A percentile compares a stretch with the other conserved stretches of the same genome.
These are phyloP conservation scores for Cardiocondyla obscurior DNA, from an alignment of 1,140 invertebrate species.

Conservation along the genomic window DNA sequence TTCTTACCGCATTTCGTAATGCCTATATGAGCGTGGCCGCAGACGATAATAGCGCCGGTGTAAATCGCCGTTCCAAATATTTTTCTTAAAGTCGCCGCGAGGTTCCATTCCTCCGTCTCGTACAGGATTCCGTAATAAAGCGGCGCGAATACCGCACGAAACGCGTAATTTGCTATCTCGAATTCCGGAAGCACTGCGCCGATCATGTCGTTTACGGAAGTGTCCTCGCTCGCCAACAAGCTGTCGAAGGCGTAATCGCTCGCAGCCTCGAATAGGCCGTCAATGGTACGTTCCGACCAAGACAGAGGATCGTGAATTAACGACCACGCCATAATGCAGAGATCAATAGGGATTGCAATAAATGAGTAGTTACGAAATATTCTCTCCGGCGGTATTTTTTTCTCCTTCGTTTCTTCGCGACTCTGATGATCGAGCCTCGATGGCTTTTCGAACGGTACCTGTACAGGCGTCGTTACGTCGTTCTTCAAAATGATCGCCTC, in stretches of 20 bases:
- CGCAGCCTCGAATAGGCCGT: constrained; percentile 75
- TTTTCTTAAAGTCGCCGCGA: constrained; percentile 76
- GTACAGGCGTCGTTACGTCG: constrained; percentile 69
- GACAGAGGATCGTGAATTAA: constrained; percentile 77
- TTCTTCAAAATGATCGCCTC: constrained; percentile 77
- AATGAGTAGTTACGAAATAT: constrained; percentile 67
- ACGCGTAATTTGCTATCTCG: constrained; percentile 79
- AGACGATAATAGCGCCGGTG: constrained; percentile 76
- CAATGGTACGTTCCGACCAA: constrained; percentile 76
- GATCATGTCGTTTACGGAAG: constrained; percentile 62
- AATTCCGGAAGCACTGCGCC: constrained; percentile 75
- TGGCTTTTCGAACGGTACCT: constrained; percentile 67
- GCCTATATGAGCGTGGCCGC: constrained; percentile 75
- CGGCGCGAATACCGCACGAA: constrained; percentile 76
- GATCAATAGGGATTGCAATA: constrained; percentile 73
- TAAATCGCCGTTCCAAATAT: constrained; percentile 76
- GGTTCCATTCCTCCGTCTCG: constrained; percentile 71
- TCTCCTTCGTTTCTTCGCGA: constrained; percentile 2
- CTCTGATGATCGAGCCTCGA: neutral
- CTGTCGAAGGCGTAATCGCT: constrained; percentile 74
- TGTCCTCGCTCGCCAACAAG: constrained; percentile 69
- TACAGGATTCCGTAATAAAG: constrained; percentile 75
- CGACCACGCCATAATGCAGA: constrained; percentile 81
- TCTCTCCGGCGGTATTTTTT: constrained; percentile 59
- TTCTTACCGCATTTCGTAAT: constrained; percentile 72